phyloP scores from a whole-genome alignment of 1,140 invertebrate species.

The Nymphalis io region DNA sequence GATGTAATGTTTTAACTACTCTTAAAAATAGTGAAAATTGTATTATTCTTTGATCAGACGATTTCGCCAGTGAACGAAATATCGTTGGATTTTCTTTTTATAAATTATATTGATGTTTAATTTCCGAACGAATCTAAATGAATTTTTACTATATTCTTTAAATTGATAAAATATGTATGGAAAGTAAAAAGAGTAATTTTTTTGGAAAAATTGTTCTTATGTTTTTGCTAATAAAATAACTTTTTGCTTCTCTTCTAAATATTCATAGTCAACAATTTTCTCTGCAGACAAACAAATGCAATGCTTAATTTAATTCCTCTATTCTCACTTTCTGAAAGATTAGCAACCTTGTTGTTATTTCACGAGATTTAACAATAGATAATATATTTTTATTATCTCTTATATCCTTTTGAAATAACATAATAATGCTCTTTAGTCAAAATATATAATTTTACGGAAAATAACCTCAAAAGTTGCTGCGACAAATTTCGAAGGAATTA shows the following conservation, averaged over 20 bases:
- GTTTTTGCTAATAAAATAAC: not conserved
- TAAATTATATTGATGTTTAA: not conserved
- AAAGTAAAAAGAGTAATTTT: not conserved
- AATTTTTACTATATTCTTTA: not conserved
- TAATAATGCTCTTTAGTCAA: no score
- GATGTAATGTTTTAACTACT: not conserved
- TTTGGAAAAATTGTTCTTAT: not conserved
- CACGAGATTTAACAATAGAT: no score
- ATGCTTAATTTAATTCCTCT: constrained; percentile 5
- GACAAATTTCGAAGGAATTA: no score
- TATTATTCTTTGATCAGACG: constrained; percentile 25
- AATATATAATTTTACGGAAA: no score
- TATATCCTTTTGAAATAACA: no score
- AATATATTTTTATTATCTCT: no score
- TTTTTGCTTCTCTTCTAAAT: not conserved
- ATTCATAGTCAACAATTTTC: not conserved
- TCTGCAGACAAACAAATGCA: constrained; percentile 4
- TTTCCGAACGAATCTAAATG: not conserved
- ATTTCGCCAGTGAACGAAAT: constrained; percentile 1
- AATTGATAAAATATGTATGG: not conserved
- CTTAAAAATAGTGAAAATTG: constrained; percentile 12
- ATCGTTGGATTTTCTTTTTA: not conserved
- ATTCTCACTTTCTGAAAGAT: not conserved
- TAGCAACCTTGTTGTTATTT: not conserved
- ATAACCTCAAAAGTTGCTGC: no score